These are phyloP conservation scores for Tanytarsus gracilentus DNA, from an alignment of 2,888 invertebrate genomes.

Conservation along the genomic window DNA sequence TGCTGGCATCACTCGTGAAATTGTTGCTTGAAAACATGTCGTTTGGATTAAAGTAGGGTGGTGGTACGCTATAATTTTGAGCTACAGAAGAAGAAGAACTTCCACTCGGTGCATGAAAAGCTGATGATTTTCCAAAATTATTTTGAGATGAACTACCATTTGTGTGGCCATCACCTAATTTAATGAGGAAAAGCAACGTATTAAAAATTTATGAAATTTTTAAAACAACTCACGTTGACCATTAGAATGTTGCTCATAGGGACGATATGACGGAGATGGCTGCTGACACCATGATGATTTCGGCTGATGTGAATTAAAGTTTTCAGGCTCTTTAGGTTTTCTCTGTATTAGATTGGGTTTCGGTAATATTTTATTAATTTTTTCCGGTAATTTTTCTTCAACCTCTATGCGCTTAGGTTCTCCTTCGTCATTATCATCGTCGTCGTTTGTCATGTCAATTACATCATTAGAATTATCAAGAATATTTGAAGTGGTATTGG, in stretches of 20 bases:
- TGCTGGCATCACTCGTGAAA: not conserved
- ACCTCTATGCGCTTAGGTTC: too few species aligned
- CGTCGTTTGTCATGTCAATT: slow-evolving; percentile 29
- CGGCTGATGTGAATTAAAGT: not conserved
- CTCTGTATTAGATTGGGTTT: slow-evolving; percentile 35
- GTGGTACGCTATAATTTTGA: not conserved
- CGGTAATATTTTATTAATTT: slow-evolving; percentile 32
- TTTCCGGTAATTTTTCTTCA: not conserved
- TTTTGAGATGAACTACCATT: not conserved
- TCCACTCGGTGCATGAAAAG: not conserved
- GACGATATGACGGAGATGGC: too few species aligned
- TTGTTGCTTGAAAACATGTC: not conserved
- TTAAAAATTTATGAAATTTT: too few species aligned
- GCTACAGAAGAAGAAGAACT: not conserved
- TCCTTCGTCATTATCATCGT: slow-evolving; percentile 9
- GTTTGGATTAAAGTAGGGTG: not conserved
- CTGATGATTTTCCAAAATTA: not conserved
- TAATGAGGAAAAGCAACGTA: too few species aligned
- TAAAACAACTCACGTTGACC: too few species aligned
- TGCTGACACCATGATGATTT: not conserved
- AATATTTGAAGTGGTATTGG: slow-evolving; percentile 8
- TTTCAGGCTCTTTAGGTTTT: slow-evolving; percentile 37
- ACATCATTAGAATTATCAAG: slow-evolving; percentile 25
- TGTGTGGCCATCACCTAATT: not conserved
- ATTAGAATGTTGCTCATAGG: too few species aligned